Base-by-base conservation (phyloP, 2,888 invertebrate genomes). In the Pseudeuparius sepicola region DNA sequence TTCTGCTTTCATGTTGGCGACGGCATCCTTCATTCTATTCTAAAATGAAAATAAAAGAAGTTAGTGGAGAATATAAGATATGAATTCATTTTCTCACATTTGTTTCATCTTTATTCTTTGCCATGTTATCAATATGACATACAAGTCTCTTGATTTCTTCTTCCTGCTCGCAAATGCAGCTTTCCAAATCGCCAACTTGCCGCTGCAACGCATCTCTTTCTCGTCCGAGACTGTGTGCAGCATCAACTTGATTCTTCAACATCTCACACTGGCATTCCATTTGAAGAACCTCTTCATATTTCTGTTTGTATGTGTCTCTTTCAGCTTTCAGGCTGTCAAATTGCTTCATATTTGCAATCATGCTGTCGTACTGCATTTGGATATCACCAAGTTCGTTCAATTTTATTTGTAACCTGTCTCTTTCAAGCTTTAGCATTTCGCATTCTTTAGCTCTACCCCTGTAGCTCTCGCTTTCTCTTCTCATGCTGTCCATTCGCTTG, bases 131-230 rank as follows among this genome's bases (percentile, higher is more conserved):
- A 24, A 72, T 64, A 55, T 73, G 68, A 25, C 50, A 28, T 1
- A 67, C 62, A 31, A 72, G 55, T 45, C 61, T 64, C 53, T 64
- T 68, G 23, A 73, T 71, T 59, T 73, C 72, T 45, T 68, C 65
- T 34, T 67, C 71, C 55, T 70, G 69, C 41, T 72, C 71, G 54
- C 69, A 66, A 12, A 67, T 59, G 51, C 65, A 65, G 39, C 68
- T 67, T 48, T 73, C 70, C 24, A 63, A 57, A 57, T 71, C 71
- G 43, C 66, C 61, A 20, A 71, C 52, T 56, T 68, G 68, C 45
- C 67, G 66, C 32, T 63, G 49, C 13, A 71, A 51, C 32, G 48
- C 43, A 48, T 67, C 69, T 47, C 64, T 65, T 45, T 73, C 71
- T 41, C 47, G 40, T 47, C 65, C 63, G 14, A 60, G 16, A 4